Conservation (phyloP, 2,888 invertebrate species). For the Caenorhabditis zanzibari region DNA sequence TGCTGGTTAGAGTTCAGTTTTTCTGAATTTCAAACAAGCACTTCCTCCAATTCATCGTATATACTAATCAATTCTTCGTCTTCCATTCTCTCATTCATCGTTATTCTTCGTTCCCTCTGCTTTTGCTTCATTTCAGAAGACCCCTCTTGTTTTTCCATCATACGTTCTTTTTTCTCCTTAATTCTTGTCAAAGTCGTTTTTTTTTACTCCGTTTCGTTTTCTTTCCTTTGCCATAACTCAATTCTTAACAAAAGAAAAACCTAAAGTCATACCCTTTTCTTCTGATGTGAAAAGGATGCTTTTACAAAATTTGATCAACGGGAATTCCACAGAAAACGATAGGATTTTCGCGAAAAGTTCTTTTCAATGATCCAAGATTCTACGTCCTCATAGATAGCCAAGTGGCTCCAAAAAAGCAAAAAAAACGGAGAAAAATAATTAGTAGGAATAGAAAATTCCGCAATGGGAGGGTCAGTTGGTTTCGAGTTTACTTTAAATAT, state of each 20-base stretch:
- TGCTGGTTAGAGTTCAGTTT: too few species aligned
- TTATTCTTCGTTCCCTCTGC: slow-evolving; percentile 16
- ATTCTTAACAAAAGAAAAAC: slow-evolving; percentile 46
- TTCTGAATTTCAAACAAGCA: not conserved
- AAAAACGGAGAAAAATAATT: slow-evolving; percentile 9
- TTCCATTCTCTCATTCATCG: slow-evolving; percentile 3
- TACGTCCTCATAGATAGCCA: slow-evolving; percentile 11
- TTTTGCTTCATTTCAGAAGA: not conserved
- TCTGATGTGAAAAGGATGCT: slow-evolving; percentile 5
- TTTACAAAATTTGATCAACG: slow-evolving; percentile 25
- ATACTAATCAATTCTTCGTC: slow-evolving; percentile 5
- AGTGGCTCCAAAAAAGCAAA: not conserved
- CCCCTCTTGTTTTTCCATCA: slow-evolving; percentile 26
- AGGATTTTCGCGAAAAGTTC: slow-evolving; percentile 9
- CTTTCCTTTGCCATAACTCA: slow-evolving; percentile 32
- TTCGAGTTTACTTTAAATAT: slow-evolving; percentile 13
- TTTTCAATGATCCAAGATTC: slow-evolving; percentile 29
- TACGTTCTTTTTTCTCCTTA: slow-evolving; percentile 41
- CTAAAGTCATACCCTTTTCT: slow-evolving; percentile 22
- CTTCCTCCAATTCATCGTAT: too few species aligned
- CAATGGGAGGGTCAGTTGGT: slow-evolving; percentile 1
- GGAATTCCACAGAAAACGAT: slow-evolving; percentile 18
- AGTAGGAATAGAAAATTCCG: slow-evolving; percentile 15
- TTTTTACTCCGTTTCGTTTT: slow-evolving; percentile 41
- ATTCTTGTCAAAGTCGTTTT: slow-evolving; percentile 41